Percentiles rank a stretch among this genome's conserved stretches.
phyloP scores from a whole-genome alignment of 2,888 invertebrate species.

The Eucera pruinosa region DNA sequence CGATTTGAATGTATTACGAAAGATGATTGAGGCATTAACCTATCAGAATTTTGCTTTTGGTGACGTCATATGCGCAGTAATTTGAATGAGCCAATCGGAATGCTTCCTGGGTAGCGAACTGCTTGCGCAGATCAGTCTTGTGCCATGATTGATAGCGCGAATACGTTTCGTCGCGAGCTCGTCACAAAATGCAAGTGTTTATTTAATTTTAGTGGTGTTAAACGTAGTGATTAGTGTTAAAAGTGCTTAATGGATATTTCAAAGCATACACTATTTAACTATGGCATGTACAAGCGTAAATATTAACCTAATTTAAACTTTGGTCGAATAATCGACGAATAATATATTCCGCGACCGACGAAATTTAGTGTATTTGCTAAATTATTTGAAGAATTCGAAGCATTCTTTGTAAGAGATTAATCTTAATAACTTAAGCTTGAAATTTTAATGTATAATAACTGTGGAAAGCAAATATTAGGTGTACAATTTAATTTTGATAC shows the following conservation, averaged over 20 bases:
- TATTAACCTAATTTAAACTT: neutral
- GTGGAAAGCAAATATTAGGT: neutral
- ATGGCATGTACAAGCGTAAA: neutral
- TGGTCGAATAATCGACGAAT: no score
- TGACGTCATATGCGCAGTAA: no score
- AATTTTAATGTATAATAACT: neutral
- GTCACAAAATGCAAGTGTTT: neutral
- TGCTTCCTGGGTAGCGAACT: no score
- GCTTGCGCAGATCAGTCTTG: neutral
- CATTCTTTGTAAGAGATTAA: neutral
- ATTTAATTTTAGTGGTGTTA: neutral
- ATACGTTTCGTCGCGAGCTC: neutral
- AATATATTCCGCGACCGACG: no score
- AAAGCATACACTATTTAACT: neutral
- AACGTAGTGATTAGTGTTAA: neutral
- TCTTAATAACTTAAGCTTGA: neutral
- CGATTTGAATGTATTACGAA: neutral
- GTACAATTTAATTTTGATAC: no score
- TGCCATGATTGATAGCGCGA: neutral
- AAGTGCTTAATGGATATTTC: neutral
- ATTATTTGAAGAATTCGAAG: neutral
- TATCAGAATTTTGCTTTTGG: neutral
- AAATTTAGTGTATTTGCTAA: neutral
- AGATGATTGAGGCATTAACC: neutral
- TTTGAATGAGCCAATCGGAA: conserved; percentile 15